Percentiles rank a stretch among this genome's conserved stretches.
phyloP scores from a whole-genome alignment of 2,113 vertebrate genomes.

The Cavia porcellus region DNA sequence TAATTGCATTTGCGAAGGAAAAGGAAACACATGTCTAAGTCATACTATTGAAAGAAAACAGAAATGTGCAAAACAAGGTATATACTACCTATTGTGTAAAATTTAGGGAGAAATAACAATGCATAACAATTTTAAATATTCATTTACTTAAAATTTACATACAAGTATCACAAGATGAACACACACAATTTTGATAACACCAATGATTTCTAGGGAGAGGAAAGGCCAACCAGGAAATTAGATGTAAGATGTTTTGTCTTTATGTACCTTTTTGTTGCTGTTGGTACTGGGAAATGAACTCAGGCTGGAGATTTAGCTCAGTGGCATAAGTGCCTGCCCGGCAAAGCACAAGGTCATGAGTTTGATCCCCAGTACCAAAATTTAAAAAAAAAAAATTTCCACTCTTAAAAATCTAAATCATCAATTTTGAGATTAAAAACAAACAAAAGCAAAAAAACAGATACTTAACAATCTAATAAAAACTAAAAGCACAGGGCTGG shows the following conservation, averaged over 20 bases:
- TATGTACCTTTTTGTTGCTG: neutral
- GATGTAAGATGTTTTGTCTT: neutral
- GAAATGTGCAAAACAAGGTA: neutral
- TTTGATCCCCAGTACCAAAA: no score
- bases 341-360: no score
- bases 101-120: neutral
- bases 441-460: neutral
- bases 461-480: slow-evolving; percentile 5
- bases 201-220: neutral
- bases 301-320: no score
- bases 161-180: neutral
- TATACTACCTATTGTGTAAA: neutral
- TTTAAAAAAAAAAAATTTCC: neutral
- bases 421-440: neutral
- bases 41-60: neutral
- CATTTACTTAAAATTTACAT: slow-evolving; percentile 10
- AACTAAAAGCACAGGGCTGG: neutral
- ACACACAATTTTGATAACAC: neutral
- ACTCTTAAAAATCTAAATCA: neutral
- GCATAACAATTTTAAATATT: neutral
- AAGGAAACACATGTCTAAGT: neutral
- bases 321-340: no score
- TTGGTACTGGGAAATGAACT: no score
- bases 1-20: neutral
- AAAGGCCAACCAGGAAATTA: neutral